Evolutionary conservation across 1,140 invertebrate genomes (phyloP).

Genomic region (Macrotrachela quadricornifera): DNA sequence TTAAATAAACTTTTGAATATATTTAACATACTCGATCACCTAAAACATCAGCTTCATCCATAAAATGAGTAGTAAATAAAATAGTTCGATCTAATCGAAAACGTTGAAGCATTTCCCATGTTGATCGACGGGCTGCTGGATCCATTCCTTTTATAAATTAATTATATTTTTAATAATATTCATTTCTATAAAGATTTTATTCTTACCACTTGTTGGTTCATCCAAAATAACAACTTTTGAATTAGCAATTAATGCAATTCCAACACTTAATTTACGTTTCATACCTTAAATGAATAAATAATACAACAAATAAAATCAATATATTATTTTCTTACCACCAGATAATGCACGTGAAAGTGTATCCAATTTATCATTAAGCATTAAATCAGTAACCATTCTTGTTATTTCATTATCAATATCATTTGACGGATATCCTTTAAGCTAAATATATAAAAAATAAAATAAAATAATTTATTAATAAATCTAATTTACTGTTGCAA

Average conservation of each 20-base stretch:
- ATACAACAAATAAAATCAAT: too few relatives aligned
- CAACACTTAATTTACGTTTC: conserved; percentile 61
- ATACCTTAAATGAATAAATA: too few relatives aligned
- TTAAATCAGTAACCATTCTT: too few relatives aligned
- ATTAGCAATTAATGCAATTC: conserved; percentile 39
- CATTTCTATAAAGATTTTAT: too few relatives aligned
- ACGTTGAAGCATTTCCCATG: conserved; percentile 54
- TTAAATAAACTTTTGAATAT: too few relatives aligned
- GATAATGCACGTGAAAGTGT: too few relatives aligned
- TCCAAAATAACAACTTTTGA: conserved; percentile 48
- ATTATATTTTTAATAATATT: too few relatives aligned
- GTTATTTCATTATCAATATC: conserved; percentile 1
- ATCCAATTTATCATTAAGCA: too few relatives aligned
- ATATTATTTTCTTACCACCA: too few relatives aligned
- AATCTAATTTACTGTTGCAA: conserved; percentile 33
- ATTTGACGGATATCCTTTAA: not conserved
- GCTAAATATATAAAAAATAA: too few relatives aligned
- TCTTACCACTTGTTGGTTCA: conserved; percentile 50
- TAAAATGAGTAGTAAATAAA: conserved; percentile 48
- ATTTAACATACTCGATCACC: conserved; percentile 20
- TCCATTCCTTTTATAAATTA: conserved; percentile 39
- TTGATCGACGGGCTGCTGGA: conserved; percentile 55
- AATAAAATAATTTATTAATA: too few relatives aligned
- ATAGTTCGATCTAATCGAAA: conserved; percentile 35
- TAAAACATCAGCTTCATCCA: conserved; percentile 56